Conservation (phyloP, 2,113 vertebrate genomes). For the Hypocryptadius cinnamomeus region DNA sequence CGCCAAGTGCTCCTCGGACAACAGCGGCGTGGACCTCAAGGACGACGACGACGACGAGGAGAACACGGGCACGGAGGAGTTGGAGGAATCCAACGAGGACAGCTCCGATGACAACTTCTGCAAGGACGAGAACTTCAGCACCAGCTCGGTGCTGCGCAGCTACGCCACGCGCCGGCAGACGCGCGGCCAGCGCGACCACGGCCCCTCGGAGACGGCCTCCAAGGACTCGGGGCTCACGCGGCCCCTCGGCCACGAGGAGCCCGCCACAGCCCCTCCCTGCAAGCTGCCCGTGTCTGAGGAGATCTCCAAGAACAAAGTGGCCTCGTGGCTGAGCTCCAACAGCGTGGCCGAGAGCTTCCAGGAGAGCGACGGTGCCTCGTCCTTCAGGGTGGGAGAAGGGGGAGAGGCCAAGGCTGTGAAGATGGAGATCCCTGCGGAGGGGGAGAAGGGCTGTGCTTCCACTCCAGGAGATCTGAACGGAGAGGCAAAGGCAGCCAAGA, state of each 20-base stretch:
- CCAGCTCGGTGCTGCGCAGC: slow-evolving; percentile 90
- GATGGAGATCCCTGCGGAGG: neutral
- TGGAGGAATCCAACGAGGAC: slow-evolving; percentile 88
- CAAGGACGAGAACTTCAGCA: slow-evolving; percentile 83
- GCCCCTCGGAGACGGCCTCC: slow-evolving; percentile 54
- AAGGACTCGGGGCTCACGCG: slow-evolving; percentile 78
- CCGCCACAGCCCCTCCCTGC: neutral
- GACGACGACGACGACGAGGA: slow-evolving; percentile 80
- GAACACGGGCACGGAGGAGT: slow-evolving; percentile 84
- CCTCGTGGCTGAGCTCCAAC: slow-evolving; percentile 87
- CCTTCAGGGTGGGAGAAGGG: slow-evolving; percentile 56
- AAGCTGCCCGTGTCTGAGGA: slow-evolving; percentile 85
- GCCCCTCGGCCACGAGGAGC: slow-evolving; percentile 55
- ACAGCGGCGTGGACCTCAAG: slow-evolving; percentile 89
- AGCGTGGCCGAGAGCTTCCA: slow-evolving; percentile 51
- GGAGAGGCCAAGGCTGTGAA: slow-evolving; percentile 34
- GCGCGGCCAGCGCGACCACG: slow-evolving; percentile 87
- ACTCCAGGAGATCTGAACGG: slow-evolving; percentile 29
- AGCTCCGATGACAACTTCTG: slow-evolving; percentile 95
- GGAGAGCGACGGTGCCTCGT: slow-evolving; percentile 58
- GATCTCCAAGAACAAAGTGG: slow-evolving; percentile 92
- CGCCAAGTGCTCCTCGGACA: slow-evolving; percentile 89
- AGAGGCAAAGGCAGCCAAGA: slow-evolving; percentile 47
- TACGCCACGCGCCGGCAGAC: slow-evolving; percentile 92
- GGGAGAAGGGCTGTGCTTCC: neutral